phyloP scores from a whole-genome alignment of 2,797 vertebrate species.

The Macropus fuliginosus region DNA sequence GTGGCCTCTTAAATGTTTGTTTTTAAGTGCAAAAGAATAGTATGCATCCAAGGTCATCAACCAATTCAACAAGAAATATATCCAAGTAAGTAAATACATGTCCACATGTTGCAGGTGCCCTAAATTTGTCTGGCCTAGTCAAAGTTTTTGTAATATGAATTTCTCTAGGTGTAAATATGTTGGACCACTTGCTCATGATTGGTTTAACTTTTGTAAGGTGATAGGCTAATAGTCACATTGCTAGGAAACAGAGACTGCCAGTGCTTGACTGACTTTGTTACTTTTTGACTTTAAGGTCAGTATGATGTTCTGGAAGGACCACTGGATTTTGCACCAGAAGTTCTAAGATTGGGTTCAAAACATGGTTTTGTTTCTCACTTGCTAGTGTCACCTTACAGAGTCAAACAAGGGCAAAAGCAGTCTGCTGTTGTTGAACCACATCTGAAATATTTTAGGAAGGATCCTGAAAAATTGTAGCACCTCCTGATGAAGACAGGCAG shows the following conservation, averaged over 20 bases:
- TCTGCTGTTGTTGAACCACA: not conserved
- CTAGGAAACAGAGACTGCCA: not conserved
- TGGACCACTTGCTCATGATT: not conserved
- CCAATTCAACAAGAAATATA: not conserved
- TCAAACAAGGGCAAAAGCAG: not conserved
- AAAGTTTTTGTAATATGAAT: not conserved
- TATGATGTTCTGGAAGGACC: not conserved
- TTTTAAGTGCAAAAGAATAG: not conserved
- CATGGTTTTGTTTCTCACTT: not conserved
- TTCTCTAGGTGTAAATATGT: not conserved
- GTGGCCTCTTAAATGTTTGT: not conserved
- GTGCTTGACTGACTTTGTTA: not conserved
- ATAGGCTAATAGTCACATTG: not conserved
- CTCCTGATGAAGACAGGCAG: not conserved
- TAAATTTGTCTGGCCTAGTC: not conserved
- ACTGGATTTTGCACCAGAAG: not conserved
- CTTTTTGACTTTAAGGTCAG: not conserved
- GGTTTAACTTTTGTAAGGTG: not conserved
- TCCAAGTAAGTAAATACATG: not conserved
- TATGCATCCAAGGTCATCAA: not conserved
- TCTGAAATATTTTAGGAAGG: not conserved
- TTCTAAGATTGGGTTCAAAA: not conserved
- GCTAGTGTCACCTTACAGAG: not conserved
- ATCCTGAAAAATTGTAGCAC: not conserved
- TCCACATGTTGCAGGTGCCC: not conserved